Evolutionary conservation across 2,113 vertebrate species (phyloP).

Genomic region (Sorex araneus): DNA sequence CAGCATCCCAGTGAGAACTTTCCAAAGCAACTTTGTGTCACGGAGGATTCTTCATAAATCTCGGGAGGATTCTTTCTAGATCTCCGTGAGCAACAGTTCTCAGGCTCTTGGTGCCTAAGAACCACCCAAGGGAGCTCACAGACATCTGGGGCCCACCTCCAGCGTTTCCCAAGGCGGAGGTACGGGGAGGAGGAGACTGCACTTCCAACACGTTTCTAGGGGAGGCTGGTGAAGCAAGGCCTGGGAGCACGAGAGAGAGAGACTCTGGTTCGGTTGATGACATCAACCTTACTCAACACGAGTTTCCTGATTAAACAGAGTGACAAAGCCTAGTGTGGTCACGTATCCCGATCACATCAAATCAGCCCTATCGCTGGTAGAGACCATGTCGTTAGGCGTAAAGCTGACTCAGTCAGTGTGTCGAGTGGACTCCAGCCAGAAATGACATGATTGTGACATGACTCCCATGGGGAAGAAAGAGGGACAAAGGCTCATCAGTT

Average conservation of each 20-base stretch:
- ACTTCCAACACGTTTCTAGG: neutral
- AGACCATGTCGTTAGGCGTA: neutral
- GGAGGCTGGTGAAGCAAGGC: neutral
- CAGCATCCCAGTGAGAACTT: neutral
- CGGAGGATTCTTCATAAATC: neutral
- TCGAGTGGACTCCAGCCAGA: neutral
- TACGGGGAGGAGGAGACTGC: neutral
- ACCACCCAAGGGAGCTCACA: neutral
- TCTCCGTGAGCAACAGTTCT: neutral
- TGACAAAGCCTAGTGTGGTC: neutral
- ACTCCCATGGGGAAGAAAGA: neutral
- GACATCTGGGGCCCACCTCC: neutral
- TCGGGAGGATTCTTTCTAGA: neutral
- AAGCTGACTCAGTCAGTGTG: slow-evolving; percentile 18
- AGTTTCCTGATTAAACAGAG: neutral
- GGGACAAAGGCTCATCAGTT: slow-evolving; percentile 44
- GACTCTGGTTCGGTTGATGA: neutral
- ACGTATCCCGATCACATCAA: slow-evolving; percentile 20
- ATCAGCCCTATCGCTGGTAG: neutral
- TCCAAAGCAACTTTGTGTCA: neutral
- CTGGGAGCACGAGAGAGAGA: neutral
- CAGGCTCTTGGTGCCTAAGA: neutral
- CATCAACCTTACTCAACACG: neutral
- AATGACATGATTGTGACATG: slow-evolving; percentile 46
- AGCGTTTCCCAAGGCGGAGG: neutral